phyloP scores from a whole-genome alignment of 2,113 vertebrate species.

The Prietella phreatophila region DNA sequence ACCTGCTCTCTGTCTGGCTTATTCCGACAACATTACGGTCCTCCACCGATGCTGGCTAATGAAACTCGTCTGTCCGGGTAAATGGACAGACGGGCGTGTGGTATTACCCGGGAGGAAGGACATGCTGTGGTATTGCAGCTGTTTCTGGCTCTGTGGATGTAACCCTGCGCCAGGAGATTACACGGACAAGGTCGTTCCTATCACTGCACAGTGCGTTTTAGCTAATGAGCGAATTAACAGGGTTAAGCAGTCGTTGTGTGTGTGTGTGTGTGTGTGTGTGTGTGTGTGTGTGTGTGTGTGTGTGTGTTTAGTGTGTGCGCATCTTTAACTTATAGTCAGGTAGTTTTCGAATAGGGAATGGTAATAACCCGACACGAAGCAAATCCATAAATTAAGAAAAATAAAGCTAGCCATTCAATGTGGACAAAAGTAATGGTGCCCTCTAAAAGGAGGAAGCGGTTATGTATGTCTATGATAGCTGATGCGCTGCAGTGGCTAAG shows the following conservation, averaged over 20 bases:
- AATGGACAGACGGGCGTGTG: background rate
- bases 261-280: background rate
- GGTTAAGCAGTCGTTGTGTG: conserved; percentile 1
- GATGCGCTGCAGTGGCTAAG: background rate
- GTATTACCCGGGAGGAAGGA: background rate
- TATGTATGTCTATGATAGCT: background rate
- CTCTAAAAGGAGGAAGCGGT: background rate
- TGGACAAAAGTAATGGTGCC: background rate
- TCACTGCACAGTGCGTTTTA: background rate
- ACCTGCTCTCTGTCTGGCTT: background rate
- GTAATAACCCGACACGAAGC: no score
- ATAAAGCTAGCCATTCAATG: background rate
- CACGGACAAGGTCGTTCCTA: background rate
- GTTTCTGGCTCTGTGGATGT: conserved; percentile 3
- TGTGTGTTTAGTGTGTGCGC: background rate
- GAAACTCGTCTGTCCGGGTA: background rate
- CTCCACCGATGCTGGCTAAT: background rate
- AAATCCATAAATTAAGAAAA: no score
- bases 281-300: conserved; percentile 11
- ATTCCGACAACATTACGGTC: background rate
- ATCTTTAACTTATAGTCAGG: background rate
- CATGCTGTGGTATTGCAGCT: background rate
- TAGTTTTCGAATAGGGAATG: background rate
- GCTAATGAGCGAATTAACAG: conserved; percentile 23
- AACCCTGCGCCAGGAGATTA: conserved; percentile 8